A percentile compares a stretch with the other conserved stretches of the same genome.
These are phyloP conservation scores for Menidia menidia DNA, from an alignment of 2,797 vertebrate species.

Conservation along the genomic window DNA sequence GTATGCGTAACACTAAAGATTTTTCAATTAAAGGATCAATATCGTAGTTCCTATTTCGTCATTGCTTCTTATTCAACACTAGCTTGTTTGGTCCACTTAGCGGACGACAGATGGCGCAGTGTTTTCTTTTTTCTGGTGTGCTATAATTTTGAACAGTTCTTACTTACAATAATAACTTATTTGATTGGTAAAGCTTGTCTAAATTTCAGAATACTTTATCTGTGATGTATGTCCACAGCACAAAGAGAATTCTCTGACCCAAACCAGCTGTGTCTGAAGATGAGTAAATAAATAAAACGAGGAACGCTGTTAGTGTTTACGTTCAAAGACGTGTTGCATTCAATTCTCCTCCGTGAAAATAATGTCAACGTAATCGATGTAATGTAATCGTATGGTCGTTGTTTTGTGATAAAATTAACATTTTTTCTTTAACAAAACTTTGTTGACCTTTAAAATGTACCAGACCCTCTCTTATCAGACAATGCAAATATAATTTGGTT, in stretches of 20 bases:
- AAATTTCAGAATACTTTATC: neutral
- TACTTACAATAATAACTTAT: neutral
- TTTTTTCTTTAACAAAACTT: too few relatives aligned
- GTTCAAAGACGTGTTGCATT: conserved; percentile 58
- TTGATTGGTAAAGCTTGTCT: neutral
- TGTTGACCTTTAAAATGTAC: too few relatives aligned
- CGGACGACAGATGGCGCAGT: conserved; percentile 65
- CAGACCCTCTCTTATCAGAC: too few relatives aligned
- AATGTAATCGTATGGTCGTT: neutral
- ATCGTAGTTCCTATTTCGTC: too few relatives aligned
- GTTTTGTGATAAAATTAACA: neutral
- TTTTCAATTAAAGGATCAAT: too few relatives aligned
- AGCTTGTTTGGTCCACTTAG: too few relatives aligned
- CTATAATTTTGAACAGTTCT: neutral
- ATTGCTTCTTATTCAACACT: too few relatives aligned
- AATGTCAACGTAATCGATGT: too few relatives aligned
- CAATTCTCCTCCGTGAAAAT: conserved; percentile 7
- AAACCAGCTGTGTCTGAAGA: neutral
- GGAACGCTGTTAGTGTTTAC: conserved; percentile 17
- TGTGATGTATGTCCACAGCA: neutral
- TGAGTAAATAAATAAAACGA: conserved; percentile 19
- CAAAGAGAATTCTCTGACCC: neutral
- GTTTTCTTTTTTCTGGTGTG: neutral
- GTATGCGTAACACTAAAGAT: neutral
- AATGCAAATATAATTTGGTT: too few relatives aligned